Conservation (phyloP, 53 echinoderm and acorn worm genomes). For the Paracentrotus lividus region DNA sequence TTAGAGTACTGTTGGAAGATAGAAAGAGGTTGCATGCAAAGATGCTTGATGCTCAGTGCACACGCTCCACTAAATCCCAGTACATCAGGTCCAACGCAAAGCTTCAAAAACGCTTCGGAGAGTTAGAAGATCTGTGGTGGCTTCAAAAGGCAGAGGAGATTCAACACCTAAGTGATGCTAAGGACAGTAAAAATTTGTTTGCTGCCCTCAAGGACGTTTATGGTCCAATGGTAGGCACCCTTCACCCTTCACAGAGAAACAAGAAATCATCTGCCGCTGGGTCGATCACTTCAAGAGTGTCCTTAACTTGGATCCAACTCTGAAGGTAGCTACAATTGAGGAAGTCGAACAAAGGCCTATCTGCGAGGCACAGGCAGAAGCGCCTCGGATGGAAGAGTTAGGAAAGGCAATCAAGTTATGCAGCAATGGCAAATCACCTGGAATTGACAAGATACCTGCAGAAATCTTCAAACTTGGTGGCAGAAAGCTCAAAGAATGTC, state of each 20-base stretch:
- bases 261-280: too few species aligned
- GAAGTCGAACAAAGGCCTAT: too few species aligned
- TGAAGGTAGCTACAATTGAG: too few species aligned
- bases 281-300: too few species aligned
- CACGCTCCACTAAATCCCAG: constrained; percentile 5
- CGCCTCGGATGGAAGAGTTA: constrained; percentile 1
- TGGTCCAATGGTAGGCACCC: too few species aligned
- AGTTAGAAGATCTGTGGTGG: constrained; percentile 65
- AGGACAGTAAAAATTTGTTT: constrained; percentile 5
- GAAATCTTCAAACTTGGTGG: too few species aligned
- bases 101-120: not conserved
- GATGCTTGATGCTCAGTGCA: constrained; percentile 45
- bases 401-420: constrained; percentile 27
- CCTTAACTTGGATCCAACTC: too few species aligned
- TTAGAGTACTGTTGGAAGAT: constrained; percentile 64
- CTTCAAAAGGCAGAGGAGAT: constrained; percentile 63
- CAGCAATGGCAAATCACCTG: constrained; percentile 27
- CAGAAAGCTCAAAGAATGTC: constrained; percentile 22
- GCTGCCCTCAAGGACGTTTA: not conserved
- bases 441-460: constrained; percentile 33
- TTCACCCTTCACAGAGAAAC: too few species aligned
- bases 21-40: constrained; percentile 26
- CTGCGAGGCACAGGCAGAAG: too few species aligned
- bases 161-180: constrained; percentile 44
- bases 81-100: not conserved